Base-by-base conservation (phyloP, 2,888 invertebrate species). In the Cybosia mesomella region DNA sequence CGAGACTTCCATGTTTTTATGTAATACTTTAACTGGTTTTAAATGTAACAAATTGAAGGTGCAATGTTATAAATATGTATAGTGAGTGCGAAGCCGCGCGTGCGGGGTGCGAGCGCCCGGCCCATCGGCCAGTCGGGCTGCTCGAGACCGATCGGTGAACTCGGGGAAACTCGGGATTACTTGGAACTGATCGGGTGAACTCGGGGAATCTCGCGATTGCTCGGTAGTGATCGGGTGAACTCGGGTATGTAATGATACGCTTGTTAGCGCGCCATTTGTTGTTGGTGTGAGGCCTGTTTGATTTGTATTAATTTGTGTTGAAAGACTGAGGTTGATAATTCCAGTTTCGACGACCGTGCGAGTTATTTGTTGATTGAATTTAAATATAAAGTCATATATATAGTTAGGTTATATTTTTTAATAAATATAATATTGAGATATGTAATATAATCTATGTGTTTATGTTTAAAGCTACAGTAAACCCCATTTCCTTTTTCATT, bases 341-440 rank as follows among this genome's bases (percentile, higher is more conserved):
- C 94, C 94, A 94, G 92, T 93, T 92, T 90, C 91, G 91, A 91
- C 87, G 92, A 91, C 92, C 91, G 92, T 91, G 92, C 91, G 91
- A 92, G 93, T 94, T 94, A 93, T 92, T 94, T 95, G 95, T 95
- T 95, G 93, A 94, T 94, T 92, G 91, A 92, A 92, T 92, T 92
- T 93, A 92, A 94, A 93, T 93, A 94, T 94, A 94, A 92, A 94
- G 94, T 94, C 94, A 94, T 94, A 94, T 94, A 94, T 93, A 93
- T 94, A 95, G 94, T 93, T 94, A 95, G 94, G 94, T 94, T 95
- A 95, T 95, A 94, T 95, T 95, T 95, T 95, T 94, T 94, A 94
- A 94, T 94, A 95, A 94, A 94, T 94, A 94, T 94, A 94, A 94
- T 94, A 95, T 94, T 95, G 94, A 94, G 91, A 94, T 94, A 94